Evolutionary conservation across 2,888 invertebrate genomes (phyloP), one percentile per base, ranked within the genome.

Genomic region (Yponomeuta evonymella): DNA sequence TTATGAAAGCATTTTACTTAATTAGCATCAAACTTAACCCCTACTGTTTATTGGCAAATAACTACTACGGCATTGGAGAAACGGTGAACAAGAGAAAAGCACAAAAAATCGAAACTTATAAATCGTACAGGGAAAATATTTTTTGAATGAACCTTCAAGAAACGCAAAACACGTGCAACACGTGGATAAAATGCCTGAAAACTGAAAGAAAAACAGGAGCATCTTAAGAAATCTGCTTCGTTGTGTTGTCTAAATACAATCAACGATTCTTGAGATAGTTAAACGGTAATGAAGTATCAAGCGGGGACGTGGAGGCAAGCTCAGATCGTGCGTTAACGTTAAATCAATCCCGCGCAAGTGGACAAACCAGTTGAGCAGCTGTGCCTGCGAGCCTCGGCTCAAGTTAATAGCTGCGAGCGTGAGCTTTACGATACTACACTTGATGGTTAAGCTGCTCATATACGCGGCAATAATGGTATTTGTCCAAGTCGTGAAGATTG

Each of bases 361-460:
- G 92, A 88, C 88, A 90, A 92, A 92, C 92, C 92, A 90, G 92
- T 92, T 88, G 79, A 86, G 90, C 92, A 91, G 90, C 92, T 90
- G 90, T 83, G 83, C 84, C 81, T 83, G 83, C 86, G 81, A 77
- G 77, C 78, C 75, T 79, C 80, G 85, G 81, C 81, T 79, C 82
- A 86, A 87, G 87, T 84, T 62, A 36, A 43, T 36, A 63, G 70
- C 70, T 70, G 62, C 62, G 15, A 63, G 70, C 70, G 70, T 33
- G 12, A 65, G 65, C 65, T 65, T 65, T 65, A 65, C 33, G 65
- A 65, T 29, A 12, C 65, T 33, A 65, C 30, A 65, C 63, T 63
- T 12, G 64, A 64, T 64, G 23, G 29, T 23, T 43, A 43, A 43
- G 43, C 43, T 43, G 43, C 43, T 43, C 43, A 43, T 43, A 43